Conservation (phyloP, 2,113 vertebrate species). For the Platichthys stellatus region DNA sequence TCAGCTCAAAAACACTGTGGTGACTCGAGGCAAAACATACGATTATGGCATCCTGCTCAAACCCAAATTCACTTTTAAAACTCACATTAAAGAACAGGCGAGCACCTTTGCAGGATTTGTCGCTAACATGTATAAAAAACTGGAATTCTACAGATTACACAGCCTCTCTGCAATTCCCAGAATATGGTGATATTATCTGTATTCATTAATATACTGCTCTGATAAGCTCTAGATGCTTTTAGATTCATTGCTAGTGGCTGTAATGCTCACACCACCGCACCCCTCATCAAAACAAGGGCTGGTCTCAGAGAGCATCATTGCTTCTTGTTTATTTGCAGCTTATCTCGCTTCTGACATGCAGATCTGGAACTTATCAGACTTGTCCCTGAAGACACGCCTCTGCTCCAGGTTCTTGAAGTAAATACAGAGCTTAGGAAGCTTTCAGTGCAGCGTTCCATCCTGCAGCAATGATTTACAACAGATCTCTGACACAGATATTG, state of each 20-base stretch:
- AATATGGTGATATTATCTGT: slow-evolving; percentile 1
- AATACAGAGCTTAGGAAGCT: slow-evolving; percentile 53
- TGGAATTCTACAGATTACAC: slow-evolving; percentile 33
- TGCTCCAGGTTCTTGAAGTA: slow-evolving; percentile 55
- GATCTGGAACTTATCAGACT: slow-evolving; percentile 66
- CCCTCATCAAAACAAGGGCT: slow-evolving; percentile 45
- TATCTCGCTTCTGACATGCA: slow-evolving; percentile 61
- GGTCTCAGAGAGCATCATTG: slow-evolving; percentile 14
- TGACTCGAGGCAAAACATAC: slow-evolving; percentile 18
- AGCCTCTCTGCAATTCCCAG: not conserved
- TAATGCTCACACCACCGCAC: not conserved
- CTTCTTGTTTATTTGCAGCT: slow-evolving; percentile 69
- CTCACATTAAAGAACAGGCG: slow-evolving; percentile 13
- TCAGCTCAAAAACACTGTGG: slow-evolving; percentile 10
- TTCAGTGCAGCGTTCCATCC: slow-evolving; percentile 19
- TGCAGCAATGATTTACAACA: slow-evolving; percentile 29
- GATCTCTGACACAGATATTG: slow-evolving; percentile 29
- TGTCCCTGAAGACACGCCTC: slow-evolving; percentile 22
- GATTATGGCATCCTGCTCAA: slow-evolving; percentile 26
- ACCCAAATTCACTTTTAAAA: not conserved
- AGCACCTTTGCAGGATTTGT: slow-evolving; percentile 9
- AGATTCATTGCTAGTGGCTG: slow-evolving; percentile 6
- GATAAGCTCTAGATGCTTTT: slow-evolving; percentile 14
- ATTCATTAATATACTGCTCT: slow-evolving; percentile 4
- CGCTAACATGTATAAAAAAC: not conserved